Evolutionary conservation across 2,113 vertebrate species (phyloP), one percentile per base, ranked within the genome.

Genomic region (Crotalus helleri): DNA sequence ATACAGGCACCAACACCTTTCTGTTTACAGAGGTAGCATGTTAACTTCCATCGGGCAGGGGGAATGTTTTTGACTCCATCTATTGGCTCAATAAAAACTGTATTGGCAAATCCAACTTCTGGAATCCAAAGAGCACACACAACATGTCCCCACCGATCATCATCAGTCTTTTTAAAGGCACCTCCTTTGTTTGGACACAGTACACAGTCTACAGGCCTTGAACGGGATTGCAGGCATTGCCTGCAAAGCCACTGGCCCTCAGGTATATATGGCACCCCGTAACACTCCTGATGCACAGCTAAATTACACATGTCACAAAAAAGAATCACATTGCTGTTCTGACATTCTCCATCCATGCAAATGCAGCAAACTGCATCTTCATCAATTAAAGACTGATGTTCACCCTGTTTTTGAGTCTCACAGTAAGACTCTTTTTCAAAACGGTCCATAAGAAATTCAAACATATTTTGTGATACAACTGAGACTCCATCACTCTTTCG

Each of bases 21-120:
- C 97, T 99, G 98, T 98, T 99, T 99, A 96, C 99, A 99, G 97
- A 99, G 98, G 98, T 99, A 99, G 98, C 99, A 99, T 1, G 99
- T 99, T 96, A 99, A 98, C 97, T 99, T 99, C 99, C 99, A 99
- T 96, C 99, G 98, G 33, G 99, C 99, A 0, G 98, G 98, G 4
- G 99, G 99, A 94, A 99, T 99, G 97, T 99, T 99, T 95, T 98
- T 95, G 94, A 99, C 98, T 7, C 99, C 99, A 1, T 99, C 99
- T 6, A 99, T 99, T 96, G 99, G 99, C 95, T 99, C 99, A 24
- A 99, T 99, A 97, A 99, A 99, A 94, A 99, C 98, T 0, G 98
- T 98, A 97, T 99, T 99, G 97, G 99, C 98, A 95, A 99, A 99
- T 96, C 99, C 99, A 4, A 99, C 99, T 98, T 99, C 99, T 0